These are phyloP conservation scores for Epinephelus moara DNA, from an alignment of 2,113 vertebrate species.

Conservation along the genomic window DNA sequence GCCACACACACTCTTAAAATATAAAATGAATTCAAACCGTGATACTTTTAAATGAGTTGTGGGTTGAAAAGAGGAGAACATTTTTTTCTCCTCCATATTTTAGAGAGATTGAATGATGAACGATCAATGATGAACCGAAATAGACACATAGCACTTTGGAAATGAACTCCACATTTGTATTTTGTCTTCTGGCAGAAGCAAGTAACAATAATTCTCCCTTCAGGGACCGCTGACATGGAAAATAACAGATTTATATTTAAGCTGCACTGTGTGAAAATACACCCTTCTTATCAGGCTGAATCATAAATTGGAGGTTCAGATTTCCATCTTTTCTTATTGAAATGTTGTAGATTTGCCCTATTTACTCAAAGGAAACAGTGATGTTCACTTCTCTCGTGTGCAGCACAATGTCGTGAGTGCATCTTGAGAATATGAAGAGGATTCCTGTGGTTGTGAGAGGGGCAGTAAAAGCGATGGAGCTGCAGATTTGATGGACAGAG, in stretches of 20 bases:
- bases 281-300: slow-evolving; percentile 46
- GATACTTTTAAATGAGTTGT: slow-evolving; percentile 25
- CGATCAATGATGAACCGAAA: slow-evolving; percentile 36
- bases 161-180: slow-evolving; percentile 55
- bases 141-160: slow-evolving; percentile 43
- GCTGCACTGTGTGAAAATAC: slow-evolving; percentile 37
- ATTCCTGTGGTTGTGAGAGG: not conserved
- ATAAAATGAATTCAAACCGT: slow-evolving; percentile 22
- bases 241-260: slow-evolving; percentile 61
- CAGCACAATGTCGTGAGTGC: not conserved
- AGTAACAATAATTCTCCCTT: slow-evolving; percentile 58
- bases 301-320: slow-evolving; percentile 36
- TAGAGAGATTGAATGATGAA: slow-evolving; percentile 31
- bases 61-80: slow-evolving; percentile 11
- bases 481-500: slow-evolving; percentile 35
- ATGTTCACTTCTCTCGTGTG: not conserved
- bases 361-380: slow-evolving; percentile 18
- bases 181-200: slow-evolving; percentile 62
- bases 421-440: not conserved
- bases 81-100: slow-evolving; percentile 8
- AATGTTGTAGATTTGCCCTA: slow-evolving; percentile 39
- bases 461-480: not conserved
- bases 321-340: slow-evolving; percentile 23
- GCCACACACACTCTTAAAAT: not conserved
- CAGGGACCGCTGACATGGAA: slow-evolving; percentile 62